Evolutionary conservation across 2,113 vertebrate genomes (phyloP).

Genomic region (Pogona vitticeps): DNA sequence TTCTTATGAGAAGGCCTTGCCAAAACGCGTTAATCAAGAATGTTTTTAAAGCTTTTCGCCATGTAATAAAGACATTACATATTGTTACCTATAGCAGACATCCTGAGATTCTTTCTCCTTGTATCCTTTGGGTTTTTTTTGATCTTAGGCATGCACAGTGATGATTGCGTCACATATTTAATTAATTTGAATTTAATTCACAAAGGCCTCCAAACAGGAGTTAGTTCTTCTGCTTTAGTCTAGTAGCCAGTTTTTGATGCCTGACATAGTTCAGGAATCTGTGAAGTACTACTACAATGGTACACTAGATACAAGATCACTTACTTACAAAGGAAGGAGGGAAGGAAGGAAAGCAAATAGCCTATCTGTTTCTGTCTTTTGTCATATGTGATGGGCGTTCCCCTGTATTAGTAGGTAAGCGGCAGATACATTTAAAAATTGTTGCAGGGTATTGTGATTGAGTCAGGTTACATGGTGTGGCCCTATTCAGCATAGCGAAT

Average conservation of each 20-base stretch:
- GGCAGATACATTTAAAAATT: not conserved
- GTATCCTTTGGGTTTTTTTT: too few relatives aligned
- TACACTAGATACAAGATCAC: not conserved
- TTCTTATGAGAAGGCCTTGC: too few relatives aligned
- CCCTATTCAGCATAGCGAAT: not conserved
- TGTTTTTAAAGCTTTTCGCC: too few relatives aligned
- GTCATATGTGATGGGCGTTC: too few relatives aligned
- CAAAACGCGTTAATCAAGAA: too few relatives aligned
- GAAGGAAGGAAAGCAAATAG: too few relatives aligned
- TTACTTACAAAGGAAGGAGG: too few relatives aligned
- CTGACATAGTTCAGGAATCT: not conserved
- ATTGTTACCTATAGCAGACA: too few relatives aligned
- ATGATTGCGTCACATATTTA: not conserved
- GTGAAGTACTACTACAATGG: not conserved
- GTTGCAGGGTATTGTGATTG: not conserved
- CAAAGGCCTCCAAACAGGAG: not conserved
- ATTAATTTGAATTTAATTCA: not conserved
- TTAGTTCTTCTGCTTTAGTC: not conserved
- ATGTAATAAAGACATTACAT: too few relatives aligned
- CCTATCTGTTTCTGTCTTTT: not conserved
- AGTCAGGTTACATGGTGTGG: not conserved
- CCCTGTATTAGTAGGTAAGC: not conserved
- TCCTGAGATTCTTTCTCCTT: too few relatives aligned
- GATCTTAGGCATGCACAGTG: not conserved
- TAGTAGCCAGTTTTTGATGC: not conserved